Evolutionary conservation across 2,797 vertebrate species (phyloP), one percentile per base, ranked within the genome.

Genomic region (Florisuga fusca): DNA sequence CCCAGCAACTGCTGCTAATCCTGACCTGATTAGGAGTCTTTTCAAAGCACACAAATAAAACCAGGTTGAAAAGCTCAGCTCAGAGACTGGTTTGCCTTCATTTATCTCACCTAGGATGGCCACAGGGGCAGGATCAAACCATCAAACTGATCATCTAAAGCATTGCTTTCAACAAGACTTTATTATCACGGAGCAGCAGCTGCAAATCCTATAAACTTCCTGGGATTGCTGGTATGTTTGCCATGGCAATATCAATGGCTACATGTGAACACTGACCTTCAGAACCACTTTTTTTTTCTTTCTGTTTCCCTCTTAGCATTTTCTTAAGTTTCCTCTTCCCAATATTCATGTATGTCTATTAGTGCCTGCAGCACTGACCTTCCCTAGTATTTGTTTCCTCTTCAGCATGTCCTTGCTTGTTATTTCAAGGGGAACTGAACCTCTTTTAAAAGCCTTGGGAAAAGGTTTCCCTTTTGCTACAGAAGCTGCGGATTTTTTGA

Each of bases 1-100:
- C 53, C 51, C 58, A 53, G 66, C 9, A 78, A 88, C 62, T 53
- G 45, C 73, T 87, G 16, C 82, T 87, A 69, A 89, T 96, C 50
- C 67, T 91, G 79, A 87, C 85, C 95, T 91, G 55, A 86, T 87
- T 41, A 93, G 74, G 71, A 79, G 61, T 61, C 33, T 84, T 87
- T 81, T 93, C 84, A 93, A 92, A 92, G 45, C 63, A 68, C 58
- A 72, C 58, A 75, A 27, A 82, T 59, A 79, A 95, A 94, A 86
- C 45, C 74, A 87, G 67, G 59, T 76, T 81, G 83, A 89, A 85
- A 91, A 81, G 15, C 67, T 80, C 58, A n/a, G 57, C 74, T 84
- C n/a, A 74, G 84, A 69, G 53, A 16, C 58, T 48, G 38, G 16
- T 62, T 93, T 87, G 48, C 58, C 51, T 81, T 75, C 51, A 36